A percentile compares a stretch with the other conserved stretches of the same genome.
phyloP scores from a whole-genome alignment of 2,888 invertebrate species.

The Drosophila quasianomalipes region DNA sequence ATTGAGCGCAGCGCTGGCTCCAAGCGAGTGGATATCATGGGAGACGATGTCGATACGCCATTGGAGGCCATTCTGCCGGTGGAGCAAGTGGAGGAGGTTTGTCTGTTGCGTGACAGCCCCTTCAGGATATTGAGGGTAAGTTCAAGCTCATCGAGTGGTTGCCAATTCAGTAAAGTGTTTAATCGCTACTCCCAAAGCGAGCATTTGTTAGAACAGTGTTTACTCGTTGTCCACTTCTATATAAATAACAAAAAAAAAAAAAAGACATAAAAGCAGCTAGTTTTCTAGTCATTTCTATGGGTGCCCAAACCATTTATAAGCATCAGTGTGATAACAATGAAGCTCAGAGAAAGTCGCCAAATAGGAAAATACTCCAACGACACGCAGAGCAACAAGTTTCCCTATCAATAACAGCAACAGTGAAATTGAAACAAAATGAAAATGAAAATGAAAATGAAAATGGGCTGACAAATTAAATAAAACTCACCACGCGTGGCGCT shows the following conservation, averaged over 20 bases:
- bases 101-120: slow-evolving; percentile 89
- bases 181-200: slow-evolving; percentile 12
- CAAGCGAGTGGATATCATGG: slow-evolving; percentile 71
- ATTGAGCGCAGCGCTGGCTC: slow-evolving; percentile 80
- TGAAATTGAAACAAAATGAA: slow-evolving; percentile 21
- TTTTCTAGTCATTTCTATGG: slow-evolving; percentile 30
- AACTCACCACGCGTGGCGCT: slow-evolving; percentile 58
- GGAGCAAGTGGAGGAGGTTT: slow-evolving; percentile 87
- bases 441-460: slow-evolving; percentile 39
- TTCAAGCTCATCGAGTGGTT: slow-evolving; percentile 52
- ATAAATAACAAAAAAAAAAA: slow-evolving; percentile 1
- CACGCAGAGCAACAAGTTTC: slow-evolving; percentile 65
- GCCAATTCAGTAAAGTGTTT: slow-evolving; percentile 61
- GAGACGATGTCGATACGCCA: slow-evolving; percentile 79
- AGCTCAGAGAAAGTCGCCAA: not conserved
- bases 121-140: slow-evolving; percentile 85
- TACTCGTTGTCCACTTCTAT: slow-evolving; percentile 33
- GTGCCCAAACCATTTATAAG: slow-evolving; percentile 1
- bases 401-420: slow-evolving; percentile 11
- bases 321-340: slow-evolving; percentile 18
- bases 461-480: slow-evolving; percentile 45
- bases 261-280: not conserved
- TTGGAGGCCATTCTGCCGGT: slow-evolving; percentile 83
- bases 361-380: slow-evolving; percentile 6
- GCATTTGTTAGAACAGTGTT: slow-evolving; percentile 14